These are phyloP conservation scores for Apamea monoglypha DNA, from an alignment of 2,888 invertebrate species.

Conservation along the genomic window DNA sequence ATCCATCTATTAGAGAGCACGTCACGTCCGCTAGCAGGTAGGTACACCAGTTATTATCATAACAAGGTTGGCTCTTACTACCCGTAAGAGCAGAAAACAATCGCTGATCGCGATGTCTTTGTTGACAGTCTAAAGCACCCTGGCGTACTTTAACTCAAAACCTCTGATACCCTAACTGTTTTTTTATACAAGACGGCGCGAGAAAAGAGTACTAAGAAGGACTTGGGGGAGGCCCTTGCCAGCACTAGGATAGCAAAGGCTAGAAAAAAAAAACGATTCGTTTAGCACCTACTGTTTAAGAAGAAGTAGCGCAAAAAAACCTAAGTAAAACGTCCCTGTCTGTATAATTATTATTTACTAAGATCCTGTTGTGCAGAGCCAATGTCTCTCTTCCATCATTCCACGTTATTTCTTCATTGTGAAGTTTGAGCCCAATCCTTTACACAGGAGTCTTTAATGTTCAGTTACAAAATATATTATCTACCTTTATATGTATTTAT, in stretches of 20 bases:
- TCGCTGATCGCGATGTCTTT: not conserved
- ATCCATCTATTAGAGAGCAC: slow-evolving; percentile 18
- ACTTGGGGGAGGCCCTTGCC: too few relatives aligned
- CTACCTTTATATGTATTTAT: too few relatives aligned
- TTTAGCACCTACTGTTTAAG: not conserved
- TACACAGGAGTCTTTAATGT: not conserved
- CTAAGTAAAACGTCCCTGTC: not conserved
- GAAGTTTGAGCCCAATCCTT: not conserved
- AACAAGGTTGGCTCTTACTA: slow-evolving; percentile 59
- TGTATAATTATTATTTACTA: too few relatives aligned
- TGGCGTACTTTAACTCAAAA: not conserved
- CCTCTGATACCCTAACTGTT: too few relatives aligned
- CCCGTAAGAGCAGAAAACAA: not conserved
- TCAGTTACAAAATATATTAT: slow-evolving; percentile 4
- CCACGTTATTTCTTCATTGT: not conserved
- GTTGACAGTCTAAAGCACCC: not conserved
- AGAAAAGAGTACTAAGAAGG: not conserved
- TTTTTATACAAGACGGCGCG: too few relatives aligned
- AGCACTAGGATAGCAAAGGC: not conserved
- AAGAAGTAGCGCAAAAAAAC: not conserved
- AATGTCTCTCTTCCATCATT: not conserved
- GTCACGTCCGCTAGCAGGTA: slow-evolving; percentile 46
- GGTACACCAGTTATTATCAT: slow-evolving; percentile 61
- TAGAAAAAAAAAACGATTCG: not conserved
- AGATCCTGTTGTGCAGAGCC: not conserved